Conservation (phyloP, 1,140 invertebrate genomes). For the Atta texana region DNA sequence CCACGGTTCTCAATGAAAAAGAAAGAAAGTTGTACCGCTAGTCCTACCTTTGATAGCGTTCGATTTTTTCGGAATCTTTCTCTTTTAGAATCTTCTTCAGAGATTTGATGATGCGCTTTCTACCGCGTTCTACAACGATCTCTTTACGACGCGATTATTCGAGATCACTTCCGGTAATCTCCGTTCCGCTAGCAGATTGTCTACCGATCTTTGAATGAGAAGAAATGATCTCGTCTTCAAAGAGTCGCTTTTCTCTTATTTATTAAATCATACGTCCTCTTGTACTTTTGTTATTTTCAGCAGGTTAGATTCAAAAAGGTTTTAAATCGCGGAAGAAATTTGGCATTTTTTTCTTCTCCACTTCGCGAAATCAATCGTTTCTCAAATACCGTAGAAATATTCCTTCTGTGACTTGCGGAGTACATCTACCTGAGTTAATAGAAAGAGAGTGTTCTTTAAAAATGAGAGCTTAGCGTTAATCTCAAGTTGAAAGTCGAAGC, state of each 20-base stretch:
- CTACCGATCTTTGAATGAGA: neutral
- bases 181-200: neutral
- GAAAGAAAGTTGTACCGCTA: neutral
- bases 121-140: neutral
- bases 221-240: neutral
- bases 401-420: neutral
- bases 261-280: neutral
- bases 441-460: slow-evolving; percentile 28
- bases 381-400: neutral
- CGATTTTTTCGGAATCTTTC: neutral
- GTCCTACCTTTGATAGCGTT: neutral
- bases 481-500: slow-evolving; percentile 40
- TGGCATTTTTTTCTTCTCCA: neutral
- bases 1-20: slow-evolving; percentile 79
- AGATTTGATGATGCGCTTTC: neutral
- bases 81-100: neutral
- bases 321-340: slow-evolving; percentile 17
- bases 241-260: slow-evolving; percentile 28
- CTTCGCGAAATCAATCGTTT: neutral
- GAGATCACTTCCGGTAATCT: slow-evolving; percentile 2
- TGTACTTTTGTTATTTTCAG: neutral
- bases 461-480: slow-evolving; percentile 42
- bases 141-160: slow-evolving; percentile 13
- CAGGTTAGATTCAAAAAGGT: neutral
- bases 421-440: slow-evolving; percentile 13